Evolutionary conservation across 2,888 invertebrate species (phyloP), one percentile per base, ranked within the genome.

Genomic region (Eupithecia insigniata): DNA sequence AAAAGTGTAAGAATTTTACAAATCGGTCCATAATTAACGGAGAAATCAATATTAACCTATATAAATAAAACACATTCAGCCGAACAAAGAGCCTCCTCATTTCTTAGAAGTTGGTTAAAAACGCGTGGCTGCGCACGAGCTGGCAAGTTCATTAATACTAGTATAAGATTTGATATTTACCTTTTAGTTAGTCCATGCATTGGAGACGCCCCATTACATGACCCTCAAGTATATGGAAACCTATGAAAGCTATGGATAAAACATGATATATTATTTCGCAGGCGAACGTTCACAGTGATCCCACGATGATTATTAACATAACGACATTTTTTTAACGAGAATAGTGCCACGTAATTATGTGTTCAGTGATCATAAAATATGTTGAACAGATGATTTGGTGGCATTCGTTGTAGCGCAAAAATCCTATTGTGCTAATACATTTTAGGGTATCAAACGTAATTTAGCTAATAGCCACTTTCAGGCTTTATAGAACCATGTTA

Each of bases 241-340:
- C 70, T 70, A 65, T 58, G 64, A 70, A 67, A 51, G 64, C 67
- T 70, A 73, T 70, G 30, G 68, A 68, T 28, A 30, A 69, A 72
- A 66, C 61, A 43, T 34, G 28, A 64, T 51, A 58, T 65, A 68
- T 39, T 36, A 71, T 69, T 62, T n/a, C 5, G n/a, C n/a, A 43
- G 51, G 22, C 51, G n/a, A 22, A 51, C 10, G 22, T 22, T 55
- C 55, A n/a, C 46, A 22, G 22, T 51, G 51, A 51, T 55, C 4
- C 16, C 18, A 30, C 30, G 18, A 26, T 55, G 26, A 55, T 30
- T 60, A 2, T 8, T 0, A 1, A 18, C 30, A 60, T 0, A 28
- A 28, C 18, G 60, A 30, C 60, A 60, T 60, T 60, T n/a, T n/a
- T n/a, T 0, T 18, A 60, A 60, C 55, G 26, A 55, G 22, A 60